phyloP scores from a whole-genome alignment of 2,888 invertebrate genomes.

The Octonoba sinensis region DNA sequence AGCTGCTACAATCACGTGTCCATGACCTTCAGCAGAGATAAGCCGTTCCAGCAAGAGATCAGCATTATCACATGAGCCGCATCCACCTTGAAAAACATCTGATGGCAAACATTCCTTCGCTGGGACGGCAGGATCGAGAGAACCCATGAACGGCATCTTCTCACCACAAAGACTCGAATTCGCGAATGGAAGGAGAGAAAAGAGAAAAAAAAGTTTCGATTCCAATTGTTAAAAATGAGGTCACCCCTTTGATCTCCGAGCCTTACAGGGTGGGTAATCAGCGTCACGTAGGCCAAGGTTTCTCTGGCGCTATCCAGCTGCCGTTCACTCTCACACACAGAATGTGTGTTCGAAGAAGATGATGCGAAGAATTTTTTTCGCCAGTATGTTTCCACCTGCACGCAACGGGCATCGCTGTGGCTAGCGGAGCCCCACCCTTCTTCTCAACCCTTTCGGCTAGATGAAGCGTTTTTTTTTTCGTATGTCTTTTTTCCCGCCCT shows the following conservation, averaged over 20 bases:
- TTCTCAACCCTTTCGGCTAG: constrained; percentile 20
- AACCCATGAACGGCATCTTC: constrained; percentile 43
- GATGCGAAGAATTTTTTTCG: constrained; percentile 38
- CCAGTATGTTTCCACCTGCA: constrained; percentile 52
- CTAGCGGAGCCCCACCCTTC: constrained; percentile 20
- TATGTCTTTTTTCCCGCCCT: no score
- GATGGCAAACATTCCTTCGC: no score
- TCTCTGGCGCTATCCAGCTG: constrained; percentile 55
- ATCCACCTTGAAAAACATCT: no score
- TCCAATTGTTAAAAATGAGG: constrained; percentile 62
- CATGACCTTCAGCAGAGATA: no score
- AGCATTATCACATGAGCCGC: no score
- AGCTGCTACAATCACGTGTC: no score
- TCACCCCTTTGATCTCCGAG: constrained; percentile 61
- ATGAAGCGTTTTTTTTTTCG: not conserved
- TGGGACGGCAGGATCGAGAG: no score
- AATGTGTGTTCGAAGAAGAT: constrained; percentile 28
- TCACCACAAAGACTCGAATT: constrained; percentile 12
- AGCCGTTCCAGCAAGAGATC: no score
- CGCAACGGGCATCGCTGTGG: constrained; percentile 36
- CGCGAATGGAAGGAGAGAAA: not conserved
- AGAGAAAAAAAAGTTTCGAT: constrained; percentile 27
- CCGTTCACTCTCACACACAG: constrained; percentile 20
- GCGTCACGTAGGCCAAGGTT: constrained; percentile 62
- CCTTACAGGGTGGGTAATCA: constrained; percentile 1